Percentiles rank a stretch among this genome's conserved stretches.
These are phyloP conservation scores for Eriocheir sinensis DNA, from an alignment of 1,140 invertebrate species.

Conservation along the genomic window DNA sequence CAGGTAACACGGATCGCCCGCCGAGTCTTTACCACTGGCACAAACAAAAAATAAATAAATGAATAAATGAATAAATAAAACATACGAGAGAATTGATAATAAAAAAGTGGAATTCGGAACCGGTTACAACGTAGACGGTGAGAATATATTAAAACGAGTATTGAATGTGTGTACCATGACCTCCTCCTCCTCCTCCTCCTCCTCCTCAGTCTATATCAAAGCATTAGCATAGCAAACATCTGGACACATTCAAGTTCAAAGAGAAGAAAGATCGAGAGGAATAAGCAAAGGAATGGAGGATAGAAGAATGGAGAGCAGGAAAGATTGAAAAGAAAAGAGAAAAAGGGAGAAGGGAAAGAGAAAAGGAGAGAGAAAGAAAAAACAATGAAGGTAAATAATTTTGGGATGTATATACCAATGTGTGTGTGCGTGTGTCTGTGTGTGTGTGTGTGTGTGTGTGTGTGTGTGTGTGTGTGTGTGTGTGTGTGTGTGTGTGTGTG, in stretches of 20 bases:
- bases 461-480: no score
- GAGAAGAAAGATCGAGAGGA: conserved; percentile 12
- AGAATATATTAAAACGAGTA: no score
- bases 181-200: background rate
- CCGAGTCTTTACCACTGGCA: background rate
- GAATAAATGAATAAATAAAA: background rate
- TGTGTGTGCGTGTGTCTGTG: no score
- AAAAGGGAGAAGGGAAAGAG: background rate
- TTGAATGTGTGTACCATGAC: background rate
- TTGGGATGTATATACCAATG: no score
- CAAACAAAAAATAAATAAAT: background rate
- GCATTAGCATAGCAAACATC: conserved; percentile 10
- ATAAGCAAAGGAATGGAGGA: background rate
- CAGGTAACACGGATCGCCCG: background rate
- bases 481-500: no score
- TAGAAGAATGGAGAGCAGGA: background rate
- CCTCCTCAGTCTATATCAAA: background rate
- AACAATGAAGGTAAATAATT: background rate
- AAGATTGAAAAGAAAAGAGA: background rate
- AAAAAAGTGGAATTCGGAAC: no score
- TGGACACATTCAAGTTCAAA: background rate
- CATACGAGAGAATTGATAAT: no score
- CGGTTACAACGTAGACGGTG: no score
- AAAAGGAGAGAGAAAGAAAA: background rate
- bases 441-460: no score